Percentiles rank a stretch among this genome's conserved stretches.
Conservation (phyloP, 2,113 vertebrate species). For the Chitala chitala region DNA sequence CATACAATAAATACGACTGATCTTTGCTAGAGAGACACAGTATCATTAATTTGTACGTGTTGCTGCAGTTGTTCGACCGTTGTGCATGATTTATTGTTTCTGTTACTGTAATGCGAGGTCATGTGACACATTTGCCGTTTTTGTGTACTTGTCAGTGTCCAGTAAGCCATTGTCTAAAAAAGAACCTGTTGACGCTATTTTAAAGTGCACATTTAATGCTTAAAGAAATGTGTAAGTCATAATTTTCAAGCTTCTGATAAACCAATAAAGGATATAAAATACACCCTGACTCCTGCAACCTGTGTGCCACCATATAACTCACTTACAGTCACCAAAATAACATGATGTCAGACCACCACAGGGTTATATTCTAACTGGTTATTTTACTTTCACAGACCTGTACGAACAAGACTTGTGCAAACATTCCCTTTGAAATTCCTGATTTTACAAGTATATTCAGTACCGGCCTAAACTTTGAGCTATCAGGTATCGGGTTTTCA, state of each 20-base stretch:
- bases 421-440: background rate
- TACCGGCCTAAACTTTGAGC: too few relatives aligned
- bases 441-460: background rate
- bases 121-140: background rate
- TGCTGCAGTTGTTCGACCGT: background rate
- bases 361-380: background rate
- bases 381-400: background rate
- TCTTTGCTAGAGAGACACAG: too few relatives aligned
- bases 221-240: background rate
- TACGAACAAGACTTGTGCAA: background rate
- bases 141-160: too few relatives aligned
- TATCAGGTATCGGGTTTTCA: too few relatives aligned
- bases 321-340: background rate
- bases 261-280: constrained; percentile 50
- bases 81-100: background rate
- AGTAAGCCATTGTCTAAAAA: background rate
- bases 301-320: background rate
- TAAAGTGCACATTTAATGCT: constrained; percentile 24
- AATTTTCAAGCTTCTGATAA: constrained; percentile 33
- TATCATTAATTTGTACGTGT: background rate
- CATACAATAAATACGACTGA: too few relatives aligned
- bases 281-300: constrained; percentile 5
- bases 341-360: background rate
- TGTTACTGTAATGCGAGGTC: background rate
- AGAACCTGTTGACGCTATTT: background rate